Percentiles rank a stretch among this genome's conserved stretches.
Evolutionary conservation across 2,888 invertebrate genomes (phyloP).

Genomic region (Suillia variegata): DNA sequence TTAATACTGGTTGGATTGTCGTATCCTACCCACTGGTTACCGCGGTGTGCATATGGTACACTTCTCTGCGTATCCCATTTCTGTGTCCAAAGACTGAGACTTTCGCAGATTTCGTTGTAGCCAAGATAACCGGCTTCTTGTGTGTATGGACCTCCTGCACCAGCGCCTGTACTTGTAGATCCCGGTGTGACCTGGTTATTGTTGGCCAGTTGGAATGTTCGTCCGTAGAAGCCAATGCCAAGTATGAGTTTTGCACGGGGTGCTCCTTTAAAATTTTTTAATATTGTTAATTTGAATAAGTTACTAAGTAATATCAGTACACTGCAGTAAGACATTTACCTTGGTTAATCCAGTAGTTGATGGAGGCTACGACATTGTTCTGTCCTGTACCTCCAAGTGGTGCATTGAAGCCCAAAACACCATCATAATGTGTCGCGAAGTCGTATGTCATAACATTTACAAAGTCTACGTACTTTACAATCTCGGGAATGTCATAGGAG

Average conservation of each 20-base stretch:
- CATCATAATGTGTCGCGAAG: constrained; percentile 36
- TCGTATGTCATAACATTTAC: constrained; percentile 53
- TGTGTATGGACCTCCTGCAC: constrained; percentile 64
- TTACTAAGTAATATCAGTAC: no score
- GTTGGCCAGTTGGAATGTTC: constrained; percentile 79
- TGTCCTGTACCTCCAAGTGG: constrained; percentile 64
- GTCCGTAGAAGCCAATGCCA: constrained; percentile 88
- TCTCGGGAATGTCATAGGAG: constrained; percentile 45
- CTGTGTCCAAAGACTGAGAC: constrained; percentile 62
- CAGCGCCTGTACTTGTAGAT: constrained; percentile 35
- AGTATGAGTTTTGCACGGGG: constrained; percentile 82
- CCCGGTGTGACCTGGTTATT: constrained; percentile 38
- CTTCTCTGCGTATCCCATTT: constrained; percentile 61
- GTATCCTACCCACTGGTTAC: constrained; percentile 90
- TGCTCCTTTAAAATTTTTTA: constrained; percentile 66
- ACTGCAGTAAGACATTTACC: no score
- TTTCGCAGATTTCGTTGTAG: constrained; percentile 71
- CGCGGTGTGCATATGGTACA: constrained; percentile 78
- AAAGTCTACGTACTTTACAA: constrained; percentile 40
- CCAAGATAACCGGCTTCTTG: constrained; percentile 68
- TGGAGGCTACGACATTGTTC: constrained; percentile 76
- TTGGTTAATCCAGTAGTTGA: constrained; percentile 76
- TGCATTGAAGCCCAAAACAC: constrained; percentile 41
- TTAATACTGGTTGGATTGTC: constrained; percentile 82
- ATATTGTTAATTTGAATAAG: neutral